Evolutionary conservation across 2,113 vertebrate species (phyloP).

Genomic region (Carassius carassius): DNA sequence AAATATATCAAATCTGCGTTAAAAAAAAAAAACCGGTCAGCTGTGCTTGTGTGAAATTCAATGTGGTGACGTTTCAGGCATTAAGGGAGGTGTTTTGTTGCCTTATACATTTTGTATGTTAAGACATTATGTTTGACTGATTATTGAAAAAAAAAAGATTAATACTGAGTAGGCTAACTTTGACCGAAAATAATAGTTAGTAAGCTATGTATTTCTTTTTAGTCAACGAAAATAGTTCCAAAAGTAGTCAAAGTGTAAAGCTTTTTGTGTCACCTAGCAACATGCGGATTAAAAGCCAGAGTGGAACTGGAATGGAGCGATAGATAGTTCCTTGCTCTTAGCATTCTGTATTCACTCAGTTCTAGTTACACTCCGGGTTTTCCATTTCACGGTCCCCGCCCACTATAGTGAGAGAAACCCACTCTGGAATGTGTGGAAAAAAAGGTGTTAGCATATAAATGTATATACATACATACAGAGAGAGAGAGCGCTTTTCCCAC

Average conservation of each 20-base stretch:
- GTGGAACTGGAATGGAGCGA: background rate
- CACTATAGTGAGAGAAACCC: background rate
- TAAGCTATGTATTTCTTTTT: background rate
- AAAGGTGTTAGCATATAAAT: background rate
- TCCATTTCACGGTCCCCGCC: background rate
- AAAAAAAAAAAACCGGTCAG: background rate
- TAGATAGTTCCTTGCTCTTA: background rate
- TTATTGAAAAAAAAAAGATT: background rate
- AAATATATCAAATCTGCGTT: too few species aligned
- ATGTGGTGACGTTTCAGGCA: background rate
- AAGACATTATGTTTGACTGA: background rate
- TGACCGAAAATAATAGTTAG: background rate
- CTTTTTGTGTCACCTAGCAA: background rate
- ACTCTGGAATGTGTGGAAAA: background rate
- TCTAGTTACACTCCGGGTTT: background rate
- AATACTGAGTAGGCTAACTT: background rate
- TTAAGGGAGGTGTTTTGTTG: background rate
- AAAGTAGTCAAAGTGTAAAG: background rate
- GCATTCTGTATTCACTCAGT: background rate
- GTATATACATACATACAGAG: background rate
- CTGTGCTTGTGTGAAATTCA: background rate
- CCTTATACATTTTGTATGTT: background rate
- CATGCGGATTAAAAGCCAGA: background rate
- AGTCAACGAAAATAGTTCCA: background rate
- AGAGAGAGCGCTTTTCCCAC: too few species aligned